Percentiles rank a stretch among this genome's conserved stretches.
Evolutionary conservation across 2,113 vertebrate species (phyloP).

Genomic region (Perca flavescens): DNA sequence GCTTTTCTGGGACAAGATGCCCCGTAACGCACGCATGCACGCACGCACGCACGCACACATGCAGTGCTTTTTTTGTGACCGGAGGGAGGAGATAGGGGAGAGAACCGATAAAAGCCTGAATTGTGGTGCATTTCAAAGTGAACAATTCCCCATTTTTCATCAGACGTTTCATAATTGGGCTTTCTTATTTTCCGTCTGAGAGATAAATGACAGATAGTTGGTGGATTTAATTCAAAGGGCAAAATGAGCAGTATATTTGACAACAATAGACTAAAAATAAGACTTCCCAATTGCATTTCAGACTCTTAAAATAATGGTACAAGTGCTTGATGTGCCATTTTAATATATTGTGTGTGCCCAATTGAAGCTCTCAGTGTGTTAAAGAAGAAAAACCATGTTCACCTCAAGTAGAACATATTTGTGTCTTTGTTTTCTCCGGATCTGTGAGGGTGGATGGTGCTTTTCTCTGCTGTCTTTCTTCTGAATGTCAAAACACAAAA

Average conservation of each 20-base stretch:
- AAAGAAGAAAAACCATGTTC: not conserved
- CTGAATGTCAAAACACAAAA: not conserved
- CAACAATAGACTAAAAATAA: constrained; percentile 8
- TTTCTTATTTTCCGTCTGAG: constrained; percentile 23
- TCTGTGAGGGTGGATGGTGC: not conserved
- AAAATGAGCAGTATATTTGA: constrained; percentile 16
- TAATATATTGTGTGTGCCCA: not conserved
- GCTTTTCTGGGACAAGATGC: constrained; percentile 45
- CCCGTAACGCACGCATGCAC: not conserved
- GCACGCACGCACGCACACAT: not conserved
- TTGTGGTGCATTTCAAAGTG: constrained; percentile 47
- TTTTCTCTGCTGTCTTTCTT: not conserved
- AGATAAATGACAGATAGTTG: constrained; percentile 36
- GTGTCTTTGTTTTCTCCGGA: not conserved
- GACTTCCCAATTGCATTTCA: constrained; percentile 11
- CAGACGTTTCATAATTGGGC: constrained; percentile 36
- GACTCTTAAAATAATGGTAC: not conserved
- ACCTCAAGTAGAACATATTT: not conserved
- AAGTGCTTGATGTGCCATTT: constrained; percentile 5
- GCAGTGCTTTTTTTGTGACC: constrained; percentile 23
- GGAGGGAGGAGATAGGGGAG: constrained; percentile 25
- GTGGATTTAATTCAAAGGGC: constrained; percentile 33
- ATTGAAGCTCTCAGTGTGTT: not conserved
- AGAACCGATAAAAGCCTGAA: constrained; percentile 42
- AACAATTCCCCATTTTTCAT: constrained; percentile 38